Conservation (phyloP, 2,888 invertebrate species). For the Lasius platythorax region DNA sequence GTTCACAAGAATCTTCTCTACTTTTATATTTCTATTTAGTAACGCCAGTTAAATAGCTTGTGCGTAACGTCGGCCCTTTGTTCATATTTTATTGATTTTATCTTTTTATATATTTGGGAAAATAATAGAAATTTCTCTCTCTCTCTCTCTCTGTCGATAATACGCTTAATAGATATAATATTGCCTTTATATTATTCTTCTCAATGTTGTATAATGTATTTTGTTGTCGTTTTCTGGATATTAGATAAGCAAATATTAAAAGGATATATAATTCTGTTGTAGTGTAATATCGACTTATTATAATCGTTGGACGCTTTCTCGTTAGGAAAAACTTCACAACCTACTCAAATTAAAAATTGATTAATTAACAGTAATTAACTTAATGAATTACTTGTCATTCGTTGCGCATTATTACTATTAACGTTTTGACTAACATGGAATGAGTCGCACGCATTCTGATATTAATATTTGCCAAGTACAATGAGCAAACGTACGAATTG, state of each 20-base stretch:
- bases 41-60: background rate
- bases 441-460: slow-evolving; percentile 44
- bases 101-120: background rate
- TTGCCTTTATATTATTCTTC: background rate
- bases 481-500: slow-evolving; percentile 13
- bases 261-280: background rate
- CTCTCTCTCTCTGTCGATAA: background rate
- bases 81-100: background rate
- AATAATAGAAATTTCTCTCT: background rate
- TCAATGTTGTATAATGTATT: background rate
- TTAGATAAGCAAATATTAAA: background rate
- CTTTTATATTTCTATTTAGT: background rate
- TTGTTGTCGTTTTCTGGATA: background rate
- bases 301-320: slow-evolving; percentile 37
- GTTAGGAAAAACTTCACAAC: slow-evolving; percentile 28
- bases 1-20: background rate
- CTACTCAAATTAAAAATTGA: slow-evolving; percentile 55
- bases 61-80: background rate
- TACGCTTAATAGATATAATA: background rate
- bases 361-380: slow-evolving; percentile 60
- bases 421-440: slow-evolving; percentile 38
- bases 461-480: slow-evolving; percentile 54
- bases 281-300: background rate
- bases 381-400: slow-evolving; percentile 53
- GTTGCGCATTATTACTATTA: slow-evolving; percentile 51